Percentiles rank a stretch among this genome's conserved stretches.
These are phyloP conservation scores for Vombatus ursinus DNA, from an alignment of 2,113 vertebrate species.

Conservation along the genomic window DNA sequence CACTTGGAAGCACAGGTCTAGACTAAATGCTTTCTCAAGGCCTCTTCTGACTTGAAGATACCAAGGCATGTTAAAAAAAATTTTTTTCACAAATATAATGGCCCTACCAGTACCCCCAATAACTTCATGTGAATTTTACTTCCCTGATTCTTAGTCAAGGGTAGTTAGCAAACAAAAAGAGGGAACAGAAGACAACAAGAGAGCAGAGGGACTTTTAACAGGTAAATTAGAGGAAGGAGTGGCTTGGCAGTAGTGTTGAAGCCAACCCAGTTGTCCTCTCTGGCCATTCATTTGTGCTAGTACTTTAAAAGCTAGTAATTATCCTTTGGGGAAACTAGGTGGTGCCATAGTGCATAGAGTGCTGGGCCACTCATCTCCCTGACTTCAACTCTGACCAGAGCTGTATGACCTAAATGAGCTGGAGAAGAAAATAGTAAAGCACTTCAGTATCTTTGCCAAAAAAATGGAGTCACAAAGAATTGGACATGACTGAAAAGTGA, in stretches of 20 bases:
- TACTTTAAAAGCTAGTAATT: background rate
- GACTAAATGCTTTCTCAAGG: slow-evolving; percentile 16
- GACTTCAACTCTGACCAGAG: too few relatives aligned
- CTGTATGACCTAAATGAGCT: too few relatives aligned
- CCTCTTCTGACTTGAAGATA: background rate
- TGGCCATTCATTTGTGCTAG: background rate
- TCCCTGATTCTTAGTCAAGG: background rate
- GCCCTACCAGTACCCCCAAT: background rate
- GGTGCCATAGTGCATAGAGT: too few relatives aligned
- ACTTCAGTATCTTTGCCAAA: too few relatives aligned
- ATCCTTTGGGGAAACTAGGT: background rate
- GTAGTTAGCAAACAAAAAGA: background rate
- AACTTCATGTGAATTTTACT: background rate
- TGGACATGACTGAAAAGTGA: too few relatives aligned
- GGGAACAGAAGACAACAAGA: background rate
- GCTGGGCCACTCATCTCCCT: too few relatives aligned
- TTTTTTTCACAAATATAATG: slow-evolving; percentile 7
- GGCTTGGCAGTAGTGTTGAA: background rate
- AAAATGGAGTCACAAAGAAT: too few relatives aligned
- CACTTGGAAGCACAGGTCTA: background rate
- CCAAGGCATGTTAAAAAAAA: background rate
- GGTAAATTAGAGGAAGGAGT: background rate
- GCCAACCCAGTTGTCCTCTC: background rate
- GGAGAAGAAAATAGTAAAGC: too few relatives aligned
- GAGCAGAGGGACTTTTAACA: background rate